Conservation (phyloP, 2,888 invertebrate species). For the Mesorhabditis sp. region DNA sequence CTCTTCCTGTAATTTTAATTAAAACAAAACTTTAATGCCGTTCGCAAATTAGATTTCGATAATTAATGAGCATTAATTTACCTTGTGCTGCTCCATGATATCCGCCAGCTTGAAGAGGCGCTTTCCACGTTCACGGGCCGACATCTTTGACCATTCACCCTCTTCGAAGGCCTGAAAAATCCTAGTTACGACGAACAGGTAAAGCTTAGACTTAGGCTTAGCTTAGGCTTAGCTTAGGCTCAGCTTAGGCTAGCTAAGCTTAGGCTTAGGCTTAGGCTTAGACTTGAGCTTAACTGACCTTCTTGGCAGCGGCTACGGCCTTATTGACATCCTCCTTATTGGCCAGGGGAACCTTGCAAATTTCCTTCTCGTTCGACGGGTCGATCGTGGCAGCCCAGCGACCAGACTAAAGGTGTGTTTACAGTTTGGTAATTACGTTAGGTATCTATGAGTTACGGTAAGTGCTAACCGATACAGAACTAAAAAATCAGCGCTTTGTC, state of each 20-base stretch:
- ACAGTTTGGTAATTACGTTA: no score
- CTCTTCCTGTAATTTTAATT: conserved; percentile 68
- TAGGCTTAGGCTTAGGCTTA: neutral
- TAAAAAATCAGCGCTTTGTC: conserved; percentile 53
- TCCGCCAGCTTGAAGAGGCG: conserved; percentile 83
- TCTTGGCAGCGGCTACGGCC: conserved; percentile 82
- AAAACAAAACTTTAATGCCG: neutral
- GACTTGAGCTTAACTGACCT: conserved; percentile 16
- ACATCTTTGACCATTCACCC: conserved; percentile 90
- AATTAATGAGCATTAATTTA: conserved; percentile 16
- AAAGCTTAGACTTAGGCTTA: neutral
- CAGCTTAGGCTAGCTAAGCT: no score
- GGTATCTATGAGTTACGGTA: no score
- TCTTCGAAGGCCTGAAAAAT: conserved; percentile 38
- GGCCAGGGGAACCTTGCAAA: conserved; percentile 68
- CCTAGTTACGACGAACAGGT: neutral
- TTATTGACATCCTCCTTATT: conserved; percentile 77
- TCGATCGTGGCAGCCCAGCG: conserved; percentile 71
- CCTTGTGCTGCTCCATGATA: conserved; percentile 83
- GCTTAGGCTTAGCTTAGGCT: neutral
- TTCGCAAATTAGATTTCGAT: neutral
- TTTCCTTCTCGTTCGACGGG: conserved; percentile 75
- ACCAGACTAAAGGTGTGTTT: conserved; percentile 59
- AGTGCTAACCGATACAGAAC: conserved; percentile 6
- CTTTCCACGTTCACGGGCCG: conserved; percentile 81